Percentiles rank a stretch among this genome's conserved stretches.
Conservation (phyloP, 2,113 vertebrate genomes). For the Anoura caudifer region DNA sequence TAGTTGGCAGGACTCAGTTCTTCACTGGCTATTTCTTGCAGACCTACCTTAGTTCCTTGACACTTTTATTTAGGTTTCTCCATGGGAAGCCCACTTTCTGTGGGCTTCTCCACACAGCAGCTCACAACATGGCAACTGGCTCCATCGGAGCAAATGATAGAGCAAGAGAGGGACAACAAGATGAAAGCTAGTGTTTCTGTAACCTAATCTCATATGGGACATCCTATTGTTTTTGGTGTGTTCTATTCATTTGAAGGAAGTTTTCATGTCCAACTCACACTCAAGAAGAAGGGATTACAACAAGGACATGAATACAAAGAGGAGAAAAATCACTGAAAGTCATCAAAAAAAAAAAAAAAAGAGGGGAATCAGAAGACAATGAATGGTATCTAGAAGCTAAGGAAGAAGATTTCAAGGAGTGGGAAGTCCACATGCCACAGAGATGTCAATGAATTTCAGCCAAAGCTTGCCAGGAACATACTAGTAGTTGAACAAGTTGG, state of each 20-base stretch:
- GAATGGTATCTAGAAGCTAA: background rate
- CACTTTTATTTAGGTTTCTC: background rate
- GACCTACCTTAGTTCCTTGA: background rate
- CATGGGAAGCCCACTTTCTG: background rate
- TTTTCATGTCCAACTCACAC: background rate
- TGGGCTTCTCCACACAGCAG: background rate
- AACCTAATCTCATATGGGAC: background rate
- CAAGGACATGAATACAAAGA: background rate
- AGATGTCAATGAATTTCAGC: background rate
- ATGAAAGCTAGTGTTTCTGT: background rate
- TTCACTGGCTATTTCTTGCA: background rate
- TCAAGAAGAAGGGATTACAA: background rate
- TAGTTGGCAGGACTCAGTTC: background rate
- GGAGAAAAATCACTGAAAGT: background rate
- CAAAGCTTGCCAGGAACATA: background rate
- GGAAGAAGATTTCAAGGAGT: background rate
- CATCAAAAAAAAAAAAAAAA: background rate
- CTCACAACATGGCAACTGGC: background rate
- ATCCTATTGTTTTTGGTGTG: background rate
- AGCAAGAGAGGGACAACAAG: background rate
- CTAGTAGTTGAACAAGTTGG: background rate
- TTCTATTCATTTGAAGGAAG: background rate
- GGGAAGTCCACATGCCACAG: background rate
- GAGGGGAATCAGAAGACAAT: background rate
- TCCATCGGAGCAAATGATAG: background rate